These are phyloP conservation scores for Sesamia inferens DNA, from an alignment of 2,888 invertebrate genomes.

Conservation along the genomic window DNA sequence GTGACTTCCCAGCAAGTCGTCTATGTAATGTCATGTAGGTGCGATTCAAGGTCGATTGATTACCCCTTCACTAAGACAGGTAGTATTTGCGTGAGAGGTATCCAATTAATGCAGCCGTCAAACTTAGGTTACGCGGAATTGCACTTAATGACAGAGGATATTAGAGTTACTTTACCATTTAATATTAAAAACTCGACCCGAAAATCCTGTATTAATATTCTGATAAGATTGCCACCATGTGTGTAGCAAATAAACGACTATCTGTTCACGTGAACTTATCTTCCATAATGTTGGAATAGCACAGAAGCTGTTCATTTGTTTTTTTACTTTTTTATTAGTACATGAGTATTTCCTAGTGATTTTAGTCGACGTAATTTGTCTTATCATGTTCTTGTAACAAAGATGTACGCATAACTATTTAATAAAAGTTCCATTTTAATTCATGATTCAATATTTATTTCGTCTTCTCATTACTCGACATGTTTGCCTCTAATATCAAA, in stretches of 20 bases:
- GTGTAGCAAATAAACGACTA: slow-evolving; percentile 1
- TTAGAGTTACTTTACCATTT: neutral
- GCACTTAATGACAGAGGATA: neutral
- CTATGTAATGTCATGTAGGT: neutral
- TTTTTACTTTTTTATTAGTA: slow-evolving; percentile 3
- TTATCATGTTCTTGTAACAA: slow-evolving; percentile 41
- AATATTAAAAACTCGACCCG: neutral
- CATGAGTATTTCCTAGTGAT: slow-evolving; percentile 3
- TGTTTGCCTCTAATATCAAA: neutral
- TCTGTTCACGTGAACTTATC: slow-evolving; percentile 23
- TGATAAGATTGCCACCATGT: slow-evolving; percentile 5
- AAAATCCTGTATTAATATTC: neutral
- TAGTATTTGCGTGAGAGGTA: neutral
- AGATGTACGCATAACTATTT: slow-evolving; percentile 18
- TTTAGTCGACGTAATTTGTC: slow-evolving; percentile 13
- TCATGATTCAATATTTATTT: neutral
- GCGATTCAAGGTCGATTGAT: neutral
- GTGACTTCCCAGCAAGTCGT: too few species aligned
- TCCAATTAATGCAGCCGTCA: slow-evolving; percentile 12
- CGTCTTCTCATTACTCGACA: neutral
- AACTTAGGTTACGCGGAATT: neutral
- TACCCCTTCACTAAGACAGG: neutral
- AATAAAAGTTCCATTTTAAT: slow-evolving; percentile 13
- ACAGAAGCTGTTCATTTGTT: slow-evolving; percentile 1
- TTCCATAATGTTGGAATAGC: neutral